Evolutionary conservation across 2,113 vertebrate genomes (phyloP), one percentile per base, ranked within the genome.

Genomic region (Sebastes schlegelii): DNA sequence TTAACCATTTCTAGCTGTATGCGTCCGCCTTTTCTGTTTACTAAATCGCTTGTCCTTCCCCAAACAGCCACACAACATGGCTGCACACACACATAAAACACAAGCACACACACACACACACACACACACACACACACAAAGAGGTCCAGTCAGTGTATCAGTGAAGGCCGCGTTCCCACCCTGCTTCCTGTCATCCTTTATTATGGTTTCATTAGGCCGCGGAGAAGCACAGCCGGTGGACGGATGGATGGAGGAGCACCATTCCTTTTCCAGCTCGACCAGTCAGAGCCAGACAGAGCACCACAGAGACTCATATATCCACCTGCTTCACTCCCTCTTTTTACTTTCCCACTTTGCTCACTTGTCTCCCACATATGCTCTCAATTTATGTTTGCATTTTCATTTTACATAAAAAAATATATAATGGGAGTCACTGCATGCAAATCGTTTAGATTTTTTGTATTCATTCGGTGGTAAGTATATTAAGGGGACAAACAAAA

Each of bases 181-280:
- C 74, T 68, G 62, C 79, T 60, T 60, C 55, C 82, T 86, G 88
- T 88, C 92, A 89, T 86, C 78, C 78, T 63, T 84, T 40, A 83
- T 92, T 88, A 90, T 83, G 83, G 80, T 88, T 91, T 93, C 84
- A 87, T 92, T 88, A 90, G 72, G 62, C 51, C 26, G 17, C n/a
- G 23, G 75, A 84, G 55, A 72, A 68, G 74, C 79, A 79, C 76
- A 49, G 79, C 82, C 68, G 60, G 68, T 9, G 60, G 84, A 88
- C 80, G 71, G 82, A 85, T 89, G 81, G 86, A 90, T 84, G 75
- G 82, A 79, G 88, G 78, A 74, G 58, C 61, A 57, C 57, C 19
- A 63, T 75, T 86, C 71, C 42, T 86, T 80, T 85, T 87, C 86
- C 45, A 78, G 58, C 69, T 73, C 68, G 8, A 83, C 75, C 85